Evolutionary conservation across 2,888 invertebrate species (phyloP).

Genomic region (Scaptomyza polygonia): DNA sequence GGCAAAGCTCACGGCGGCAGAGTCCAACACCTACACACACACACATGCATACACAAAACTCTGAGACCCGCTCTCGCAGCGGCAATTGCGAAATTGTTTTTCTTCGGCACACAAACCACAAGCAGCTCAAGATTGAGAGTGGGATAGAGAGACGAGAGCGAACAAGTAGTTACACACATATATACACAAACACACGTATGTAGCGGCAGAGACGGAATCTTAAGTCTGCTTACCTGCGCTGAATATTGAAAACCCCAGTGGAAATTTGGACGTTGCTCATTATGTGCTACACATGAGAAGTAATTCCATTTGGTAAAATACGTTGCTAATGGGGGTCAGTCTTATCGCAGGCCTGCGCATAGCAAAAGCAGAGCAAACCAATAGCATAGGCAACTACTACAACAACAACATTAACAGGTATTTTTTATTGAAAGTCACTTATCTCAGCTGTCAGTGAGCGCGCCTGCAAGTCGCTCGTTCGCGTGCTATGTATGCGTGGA

Average conservation of each 20-base stretch:
- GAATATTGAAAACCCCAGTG: conserved; percentile 56
- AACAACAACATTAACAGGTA: conserved; percentile 64
- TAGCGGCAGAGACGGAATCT: conserved; percentile 37
- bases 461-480: conserved; percentile 43
- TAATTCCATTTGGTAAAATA: conserved; percentile 52
- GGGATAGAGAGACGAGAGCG: conserved; percentile 7
- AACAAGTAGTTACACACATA: conserved; percentile 16
- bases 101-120: conserved; percentile 48
- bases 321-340: conserved; percentile 66
- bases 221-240: conserved; percentile 59
- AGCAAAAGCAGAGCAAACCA: conserved; percentile 51
- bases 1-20: conserved; percentile 70
- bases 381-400: conserved; percentile 31
- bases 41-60: conserved; percentile 6
- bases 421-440: conserved; percentile 71
- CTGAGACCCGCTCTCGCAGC: conserved; percentile 37
- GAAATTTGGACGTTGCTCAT: conserved; percentile 51
- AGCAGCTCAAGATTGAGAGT: conserved; percentile 16
- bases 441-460: conserved; percentile 65
- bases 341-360: conserved; percentile 56
- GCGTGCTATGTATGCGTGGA: conserved; percentile 18
- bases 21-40: conserved; percentile 55
- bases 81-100: conserved; percentile 56
- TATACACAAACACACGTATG: conserved; percentile 4
- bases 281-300: conserved; percentile 42